phyloP scores from a whole-genome alignment of 1,140 invertebrate genomes.

The Chlorops oryzae region DNA sequence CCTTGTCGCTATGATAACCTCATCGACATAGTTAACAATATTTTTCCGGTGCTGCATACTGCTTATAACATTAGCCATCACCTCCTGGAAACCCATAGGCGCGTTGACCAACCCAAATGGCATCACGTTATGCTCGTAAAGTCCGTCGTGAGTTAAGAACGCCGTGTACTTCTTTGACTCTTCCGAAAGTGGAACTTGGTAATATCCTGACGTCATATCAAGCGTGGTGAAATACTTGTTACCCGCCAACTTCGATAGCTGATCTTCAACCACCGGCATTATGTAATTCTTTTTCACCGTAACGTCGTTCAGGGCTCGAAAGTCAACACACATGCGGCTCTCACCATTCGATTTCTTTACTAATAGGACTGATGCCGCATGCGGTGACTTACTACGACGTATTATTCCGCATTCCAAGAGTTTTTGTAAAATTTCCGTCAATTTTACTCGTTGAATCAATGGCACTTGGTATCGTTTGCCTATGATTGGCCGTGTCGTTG shows the following conservation, averaged over 20 bases:
- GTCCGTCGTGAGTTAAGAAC: conserved; percentile 24
- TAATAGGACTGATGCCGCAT: conserved; percentile 49
- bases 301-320: conserved; percentile 29
- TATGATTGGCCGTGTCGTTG: conserved; percentile 14
- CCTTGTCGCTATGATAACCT: conserved; percentile 15
- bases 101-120: conserved; percentile 50
- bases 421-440: conserved; percentile 15
- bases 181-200: conserved; percentile 43
- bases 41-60: background rate
- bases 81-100: conserved; percentile 44
- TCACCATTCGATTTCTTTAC: conserved; percentile 49
- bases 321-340: conserved; percentile 28
- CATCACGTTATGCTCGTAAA: conserved; percentile 39
- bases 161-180: conserved; percentile 15
- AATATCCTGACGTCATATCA: conserved; percentile 49
- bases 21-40: conserved; percentile 16
- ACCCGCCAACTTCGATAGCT: conserved; percentile 41
- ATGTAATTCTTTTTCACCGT: conserved; percentile 47
- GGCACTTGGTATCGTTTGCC: conserved; percentile 17
- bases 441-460: conserved; percentile 8
- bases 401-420: conserved; percentile 44
- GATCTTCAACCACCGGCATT: conserved; percentile 50
- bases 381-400: conserved; percentile 45
- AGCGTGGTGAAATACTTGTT: conserved; percentile 44
- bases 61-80: conserved; percentile 2